phyloP scores from a whole-genome alignment of 2,797 vertebrate genomes.

The Mallotus villosus region DNA sequence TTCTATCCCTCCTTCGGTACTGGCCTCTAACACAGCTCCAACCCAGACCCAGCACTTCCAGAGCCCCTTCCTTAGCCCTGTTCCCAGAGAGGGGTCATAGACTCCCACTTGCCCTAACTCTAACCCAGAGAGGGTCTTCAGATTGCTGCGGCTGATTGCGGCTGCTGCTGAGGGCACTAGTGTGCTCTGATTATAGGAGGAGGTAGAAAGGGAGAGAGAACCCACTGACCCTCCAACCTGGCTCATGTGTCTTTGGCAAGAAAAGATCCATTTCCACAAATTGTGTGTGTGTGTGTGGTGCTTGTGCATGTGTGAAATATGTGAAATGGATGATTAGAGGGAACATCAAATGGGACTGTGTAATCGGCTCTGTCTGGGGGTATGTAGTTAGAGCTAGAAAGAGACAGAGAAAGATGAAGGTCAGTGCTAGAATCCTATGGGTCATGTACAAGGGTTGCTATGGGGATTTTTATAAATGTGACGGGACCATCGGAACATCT shows the following conservation, averaged over 20 bases:
- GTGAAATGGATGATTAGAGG: conserved; percentile 14
- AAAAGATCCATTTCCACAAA: conserved; percentile 17
- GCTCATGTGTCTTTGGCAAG: conserved; percentile 33
- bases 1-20: not conserved
- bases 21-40: not conserved
- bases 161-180: conserved; percentile 50
- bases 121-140: conserved; percentile 14
- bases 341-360: conserved; percentile 25
- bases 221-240: conserved; percentile 19
- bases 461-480: conserved; percentile 64
- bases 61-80: too few species aligned
- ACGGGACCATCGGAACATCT: conserved; percentile 45
- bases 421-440: conserved; percentile 39
- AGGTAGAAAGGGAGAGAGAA: conserved; percentile 1
- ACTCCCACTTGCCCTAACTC: too few species aligned
- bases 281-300: not conserved
- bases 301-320: not conserved
- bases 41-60: not conserved
- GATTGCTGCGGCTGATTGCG: conserved; percentile 40
- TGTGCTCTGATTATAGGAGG: conserved; percentile 38
- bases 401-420: conserved; percentile 24
- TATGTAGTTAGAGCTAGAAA: conserved; percentile 18
- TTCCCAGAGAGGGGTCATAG: too few species aligned
- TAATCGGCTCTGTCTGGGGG: not conserved
- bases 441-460: conserved; percentile 50